phyloP scores from a whole-genome alignment of 1,140 invertebrate genomes.

The Lepidurus packardi region DNA sequence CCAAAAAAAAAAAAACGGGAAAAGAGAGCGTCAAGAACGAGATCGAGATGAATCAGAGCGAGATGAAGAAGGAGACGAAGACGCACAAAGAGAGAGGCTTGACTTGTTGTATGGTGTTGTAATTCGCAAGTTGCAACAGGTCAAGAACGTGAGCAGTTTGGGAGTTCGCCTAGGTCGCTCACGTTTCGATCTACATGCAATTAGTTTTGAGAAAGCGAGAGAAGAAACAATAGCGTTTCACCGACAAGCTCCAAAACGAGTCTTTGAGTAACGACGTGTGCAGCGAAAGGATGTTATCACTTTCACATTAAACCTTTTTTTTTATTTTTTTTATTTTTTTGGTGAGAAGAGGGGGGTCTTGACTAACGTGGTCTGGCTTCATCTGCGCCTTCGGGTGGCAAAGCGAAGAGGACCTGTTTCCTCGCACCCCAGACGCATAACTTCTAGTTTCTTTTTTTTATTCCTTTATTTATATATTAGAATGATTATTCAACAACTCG shows the following conservation, averaged over 20 bases:
- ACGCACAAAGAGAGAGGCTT: neutral
- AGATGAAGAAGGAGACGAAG: neutral
- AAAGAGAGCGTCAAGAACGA: no score
- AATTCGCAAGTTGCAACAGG: neutral
- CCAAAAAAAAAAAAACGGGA: no score
- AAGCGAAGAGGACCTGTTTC: neutral
- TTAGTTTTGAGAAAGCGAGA: neutral
- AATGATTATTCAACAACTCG: neutral
- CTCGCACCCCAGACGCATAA: neutral
- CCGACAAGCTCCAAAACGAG: neutral
- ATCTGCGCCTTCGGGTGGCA: neutral
- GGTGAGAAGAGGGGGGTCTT: neutral
- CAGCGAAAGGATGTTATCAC: constrained; percentile 21
- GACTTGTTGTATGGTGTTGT: neutral
- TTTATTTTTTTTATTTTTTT: neutral
- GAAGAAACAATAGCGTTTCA: no score
- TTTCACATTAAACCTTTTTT: neutral
- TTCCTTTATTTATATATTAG: no score
- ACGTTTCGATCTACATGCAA: constrained; percentile 21
- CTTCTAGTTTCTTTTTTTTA: neutral
- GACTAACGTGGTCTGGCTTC: neutral
- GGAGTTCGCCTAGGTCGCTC: neutral
- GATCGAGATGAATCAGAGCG: no score
- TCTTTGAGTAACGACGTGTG: neutral
- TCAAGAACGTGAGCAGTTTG: neutral